Conservation (phyloP, 2,888 invertebrate species). For the Carterocephalus palaemon region DNA sequence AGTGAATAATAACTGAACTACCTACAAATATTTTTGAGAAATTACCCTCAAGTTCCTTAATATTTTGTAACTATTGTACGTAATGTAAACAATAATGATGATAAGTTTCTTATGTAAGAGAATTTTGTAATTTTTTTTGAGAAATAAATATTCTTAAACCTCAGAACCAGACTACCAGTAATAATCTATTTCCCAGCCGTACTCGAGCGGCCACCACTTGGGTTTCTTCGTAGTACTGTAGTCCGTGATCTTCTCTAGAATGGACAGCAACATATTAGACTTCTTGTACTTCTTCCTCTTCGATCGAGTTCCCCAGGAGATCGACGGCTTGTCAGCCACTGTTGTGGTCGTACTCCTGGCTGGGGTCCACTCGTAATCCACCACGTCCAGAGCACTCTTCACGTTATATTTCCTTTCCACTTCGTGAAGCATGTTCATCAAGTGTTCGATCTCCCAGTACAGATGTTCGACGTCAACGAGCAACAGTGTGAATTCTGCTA, state of each 20-base stretch:
- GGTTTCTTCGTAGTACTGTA: too few species aligned
- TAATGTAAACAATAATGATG: too few species aligned
- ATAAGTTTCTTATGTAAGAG: too few species aligned
- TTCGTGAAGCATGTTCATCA: conserved; percentile 44
- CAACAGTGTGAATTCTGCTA: conserved; percentile 28
- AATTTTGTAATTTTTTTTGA: too few species aligned
- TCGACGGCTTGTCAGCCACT: neutral
- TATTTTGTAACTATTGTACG: too few species aligned
- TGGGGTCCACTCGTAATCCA: neutral
- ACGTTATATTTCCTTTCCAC: conserved; percentile 38
- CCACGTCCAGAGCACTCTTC: neutral
- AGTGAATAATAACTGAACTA: too few species aligned
- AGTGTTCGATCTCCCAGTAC: conserved; percentile 41
- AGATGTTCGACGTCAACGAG: conserved; percentile 34
- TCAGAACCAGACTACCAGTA: conserved; percentile 36
- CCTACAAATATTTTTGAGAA: too few species aligned
- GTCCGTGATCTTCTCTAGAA: too few species aligned
- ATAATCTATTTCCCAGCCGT: conserved; percentile 46
- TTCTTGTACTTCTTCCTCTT: neutral
- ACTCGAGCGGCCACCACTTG: conserved; percentile 39
- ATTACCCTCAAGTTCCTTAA: too few species aligned
- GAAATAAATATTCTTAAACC: too few species aligned
- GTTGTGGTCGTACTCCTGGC: neutral
- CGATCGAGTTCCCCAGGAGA: neutral
- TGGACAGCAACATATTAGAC: too few species aligned